Percentiles rank a stretch among this genome's conserved stretches.
These are phyloP conservation scores for Hemicentrotus pulcherrimus DNA, from an alignment of 35 echinoderm and acorn worm species.

Conservation along the genomic window DNA sequence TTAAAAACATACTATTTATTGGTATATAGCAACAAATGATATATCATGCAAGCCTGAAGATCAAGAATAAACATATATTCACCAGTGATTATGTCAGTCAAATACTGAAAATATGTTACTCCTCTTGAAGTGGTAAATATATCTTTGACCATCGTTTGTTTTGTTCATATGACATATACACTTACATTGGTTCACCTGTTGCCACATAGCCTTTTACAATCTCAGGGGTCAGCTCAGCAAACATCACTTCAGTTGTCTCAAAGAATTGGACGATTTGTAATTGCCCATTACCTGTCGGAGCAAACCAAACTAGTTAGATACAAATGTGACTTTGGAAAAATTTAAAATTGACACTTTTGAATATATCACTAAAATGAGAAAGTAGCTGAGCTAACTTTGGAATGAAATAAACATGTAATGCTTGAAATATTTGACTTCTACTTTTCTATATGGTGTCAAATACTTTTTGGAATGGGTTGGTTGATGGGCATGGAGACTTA, in stretches of 20 bases:
- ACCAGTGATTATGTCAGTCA: not conserved
- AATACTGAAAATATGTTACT: not conserved
- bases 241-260: slow-evolving; percentile 87
- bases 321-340: not conserved
- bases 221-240: slow-evolving; percentile 79
- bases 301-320: not conserved
- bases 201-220: slow-evolving; percentile 77
- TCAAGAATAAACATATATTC: not conserved
- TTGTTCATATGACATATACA: not conserved
- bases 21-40: too few species aligned
- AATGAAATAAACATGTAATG: not conserved
- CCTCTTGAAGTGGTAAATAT: not conserved
- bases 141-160: not conserved
- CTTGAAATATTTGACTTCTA: not conserved
- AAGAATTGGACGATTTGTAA: slow-evolving; percentile 62
- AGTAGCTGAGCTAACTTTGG: too few species aligned
- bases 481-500: not conserved
- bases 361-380: too few species aligned
- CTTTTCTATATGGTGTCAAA: not conserved
- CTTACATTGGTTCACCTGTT: slow-evolving; percentile 95
- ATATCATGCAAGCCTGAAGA: not conserved
- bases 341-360: not conserved
- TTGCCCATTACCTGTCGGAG: slow-evolving; percentile 16
- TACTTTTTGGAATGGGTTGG: not conserved
- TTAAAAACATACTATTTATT: too few species aligned